phyloP scores from a whole-genome alignment of 1,140 invertebrate genomes.

The Eupeodes corollae region DNA sequence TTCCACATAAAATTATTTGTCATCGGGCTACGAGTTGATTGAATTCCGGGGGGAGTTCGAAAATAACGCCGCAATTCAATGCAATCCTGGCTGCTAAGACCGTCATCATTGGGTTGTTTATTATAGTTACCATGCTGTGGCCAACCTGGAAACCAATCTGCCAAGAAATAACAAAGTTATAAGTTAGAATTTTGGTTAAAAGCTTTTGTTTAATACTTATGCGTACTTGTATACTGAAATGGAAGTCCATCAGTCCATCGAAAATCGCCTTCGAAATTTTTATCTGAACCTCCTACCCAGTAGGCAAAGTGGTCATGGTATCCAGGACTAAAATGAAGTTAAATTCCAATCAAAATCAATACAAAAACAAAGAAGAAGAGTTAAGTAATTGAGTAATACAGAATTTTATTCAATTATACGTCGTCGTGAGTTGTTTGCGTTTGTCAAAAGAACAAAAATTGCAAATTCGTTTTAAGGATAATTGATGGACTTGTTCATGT shows the following conservation, averaged over 20 bases:
- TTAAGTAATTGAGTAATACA: no score
- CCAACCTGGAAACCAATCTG: constrained; percentile 76
- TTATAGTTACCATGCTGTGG: constrained; percentile 47
- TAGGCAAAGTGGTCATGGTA: constrained; percentile 52
- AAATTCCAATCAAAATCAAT: background rate
- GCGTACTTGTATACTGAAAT: constrained; percentile 56
- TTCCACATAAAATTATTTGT: constrained; percentile 58
- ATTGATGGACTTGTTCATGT: no score
- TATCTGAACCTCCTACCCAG: constrained; percentile 68
- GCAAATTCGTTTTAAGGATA: no score
- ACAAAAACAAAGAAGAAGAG: background rate
- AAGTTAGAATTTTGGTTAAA: background rate
- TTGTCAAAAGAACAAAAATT: no score
- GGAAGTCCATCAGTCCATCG: constrained; percentile 61
- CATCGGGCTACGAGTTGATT: constrained; percentile 16
- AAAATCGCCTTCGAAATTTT: constrained; percentile 59
- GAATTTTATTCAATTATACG: no score
- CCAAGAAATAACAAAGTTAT: background rate
- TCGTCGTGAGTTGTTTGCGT: no score
- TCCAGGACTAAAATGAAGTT: constrained; percentile 40
- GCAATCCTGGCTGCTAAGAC: constrained; percentile 63
- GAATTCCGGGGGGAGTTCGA: constrained; percentile 37
- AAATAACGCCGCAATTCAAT: constrained; percentile 59
- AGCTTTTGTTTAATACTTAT: background rate
- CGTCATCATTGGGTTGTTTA: constrained; percentile 68